Conservation (phyloP, 2,113 vertebrate species). For the Gadus chalcogrammus region DNA sequence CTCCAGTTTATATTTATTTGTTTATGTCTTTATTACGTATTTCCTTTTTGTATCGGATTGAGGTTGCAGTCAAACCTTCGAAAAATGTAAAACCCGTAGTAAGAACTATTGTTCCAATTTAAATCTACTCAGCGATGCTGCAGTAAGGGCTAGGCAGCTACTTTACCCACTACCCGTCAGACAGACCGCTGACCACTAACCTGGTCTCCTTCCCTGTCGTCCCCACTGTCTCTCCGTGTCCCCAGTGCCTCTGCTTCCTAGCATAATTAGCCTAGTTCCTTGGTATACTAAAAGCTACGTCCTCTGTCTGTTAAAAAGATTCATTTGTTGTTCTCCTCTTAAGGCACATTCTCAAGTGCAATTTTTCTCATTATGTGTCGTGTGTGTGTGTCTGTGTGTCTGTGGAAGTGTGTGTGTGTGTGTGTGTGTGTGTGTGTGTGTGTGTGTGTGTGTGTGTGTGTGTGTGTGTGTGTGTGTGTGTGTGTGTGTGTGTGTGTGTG, state of each 20-base stretch:
- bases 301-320: not conserved
- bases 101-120: no score
- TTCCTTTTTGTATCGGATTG: no score
- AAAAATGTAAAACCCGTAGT: no score
- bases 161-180: no score
- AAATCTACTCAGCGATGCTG: no score
- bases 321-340: not conserved
- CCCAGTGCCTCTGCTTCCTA: not conserved
- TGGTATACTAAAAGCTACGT: no score
- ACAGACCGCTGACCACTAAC: no score
- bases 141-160: no score
- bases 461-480: not conserved
- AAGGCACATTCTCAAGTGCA: slow-evolving; percentile 1
- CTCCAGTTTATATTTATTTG: not conserved
- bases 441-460: not conserved
- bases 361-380: slow-evolving; percentile 1
- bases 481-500: not conserved
- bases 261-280: no score
- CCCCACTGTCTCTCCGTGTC: not conserved
- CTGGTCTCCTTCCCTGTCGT: not conserved
- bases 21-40: no score
- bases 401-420: not conserved
- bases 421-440: slow-evolving; percentile 3
- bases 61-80: no score
- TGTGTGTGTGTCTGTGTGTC: not conserved